These are phyloP conservation scores for Myiothlypis chrysogaster DNA, from an alignment of 2,797 vertebrate species.

Conservation along the genomic window DNA sequence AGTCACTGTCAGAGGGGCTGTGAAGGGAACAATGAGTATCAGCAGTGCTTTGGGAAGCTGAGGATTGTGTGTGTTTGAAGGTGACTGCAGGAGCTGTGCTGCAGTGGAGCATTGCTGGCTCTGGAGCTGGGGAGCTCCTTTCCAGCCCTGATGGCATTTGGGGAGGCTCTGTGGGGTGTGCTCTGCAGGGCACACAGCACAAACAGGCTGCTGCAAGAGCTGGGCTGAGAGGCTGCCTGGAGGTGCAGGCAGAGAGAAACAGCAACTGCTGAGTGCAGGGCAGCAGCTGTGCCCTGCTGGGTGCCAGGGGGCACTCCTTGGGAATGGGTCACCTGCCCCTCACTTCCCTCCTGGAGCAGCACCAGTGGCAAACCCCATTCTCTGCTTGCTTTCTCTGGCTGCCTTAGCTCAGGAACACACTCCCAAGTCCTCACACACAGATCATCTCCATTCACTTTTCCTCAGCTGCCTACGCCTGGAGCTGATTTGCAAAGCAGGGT, in stretches of 20 bases:
- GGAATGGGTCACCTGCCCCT: background rate
- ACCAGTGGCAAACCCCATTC: background rate
- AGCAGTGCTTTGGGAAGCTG: background rate
- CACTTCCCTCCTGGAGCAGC: background rate
- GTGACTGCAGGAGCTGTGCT: background rate
- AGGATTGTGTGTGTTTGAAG: background rate
- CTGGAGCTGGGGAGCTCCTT: background rate
- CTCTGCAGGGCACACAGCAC: background rate
- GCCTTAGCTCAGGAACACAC: background rate
- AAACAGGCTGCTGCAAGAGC: background rate
- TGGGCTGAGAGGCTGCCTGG: background rate
- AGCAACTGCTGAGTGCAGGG: background rate
- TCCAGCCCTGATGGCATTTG: background rate
- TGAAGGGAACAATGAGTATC: background rate
- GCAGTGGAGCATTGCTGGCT: background rate
- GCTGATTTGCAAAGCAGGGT: background rate
- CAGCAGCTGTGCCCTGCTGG: background rate
- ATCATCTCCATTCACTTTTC: background rate
- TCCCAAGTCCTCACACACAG: background rate
- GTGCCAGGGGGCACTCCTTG: background rate
- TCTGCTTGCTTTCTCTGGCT: background rate
- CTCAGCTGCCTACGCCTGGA: background rate
- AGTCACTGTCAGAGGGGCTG: background rate
- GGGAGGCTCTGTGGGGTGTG: background rate
- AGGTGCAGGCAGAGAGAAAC: background rate